Base-by-base conservation (phyloP, 2,113 vertebrate species). In the Osmerus mordax region DNA sequence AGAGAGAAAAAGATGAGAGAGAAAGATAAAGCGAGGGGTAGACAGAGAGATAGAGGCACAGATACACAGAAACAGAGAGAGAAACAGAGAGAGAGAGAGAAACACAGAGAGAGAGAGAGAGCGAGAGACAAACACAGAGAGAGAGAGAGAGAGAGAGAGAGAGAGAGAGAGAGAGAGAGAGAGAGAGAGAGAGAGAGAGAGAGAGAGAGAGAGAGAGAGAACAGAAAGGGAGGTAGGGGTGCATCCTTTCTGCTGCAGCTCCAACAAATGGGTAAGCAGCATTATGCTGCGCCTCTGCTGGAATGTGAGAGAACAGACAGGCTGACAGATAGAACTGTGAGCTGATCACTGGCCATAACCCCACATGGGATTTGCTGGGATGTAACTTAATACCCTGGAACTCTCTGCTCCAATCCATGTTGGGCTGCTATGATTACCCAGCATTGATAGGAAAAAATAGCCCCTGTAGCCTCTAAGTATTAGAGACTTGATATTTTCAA, bases 311-410 rank as follows among this genome's bases (percentile, higher is more conserved):
- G 62, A 65, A 36, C 62, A 41, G 62, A 32, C 62, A 32, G 29
- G 14, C 62, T 36, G 62, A 65, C 62, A 65, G 25, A 64, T 64
- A 16, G 15, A 3, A 65, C 15, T 41, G 32, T 18, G 62, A 65
- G 62, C 29, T 65, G 62, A 65, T 65, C 62, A 65, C 62, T 32
- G 19, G 62, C 13, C 62, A 36, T 36, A 41, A 41, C 29, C 62
- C 16, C 62, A 65, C 62, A 65, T 41, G 62, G 62, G 62, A 65
- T 41, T 65, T 65, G 25, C 62, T 19, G 62, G 28, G 28, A 32
- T 32, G n/a, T 16, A 41, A 65, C 62, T 65, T 65, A 65, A 65
- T 65, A 65, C 62, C 14, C 14, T 21, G 21, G 58, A 60, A 60
- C 14, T 12, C 15, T 18, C 28, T 41, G 28, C 62, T 16, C 29